Evolutionary conservation across 1,140 invertebrate species (phyloP), one percentile per base, ranked within the genome.

Genomic region (Globodera rostochiensis): DNA sequence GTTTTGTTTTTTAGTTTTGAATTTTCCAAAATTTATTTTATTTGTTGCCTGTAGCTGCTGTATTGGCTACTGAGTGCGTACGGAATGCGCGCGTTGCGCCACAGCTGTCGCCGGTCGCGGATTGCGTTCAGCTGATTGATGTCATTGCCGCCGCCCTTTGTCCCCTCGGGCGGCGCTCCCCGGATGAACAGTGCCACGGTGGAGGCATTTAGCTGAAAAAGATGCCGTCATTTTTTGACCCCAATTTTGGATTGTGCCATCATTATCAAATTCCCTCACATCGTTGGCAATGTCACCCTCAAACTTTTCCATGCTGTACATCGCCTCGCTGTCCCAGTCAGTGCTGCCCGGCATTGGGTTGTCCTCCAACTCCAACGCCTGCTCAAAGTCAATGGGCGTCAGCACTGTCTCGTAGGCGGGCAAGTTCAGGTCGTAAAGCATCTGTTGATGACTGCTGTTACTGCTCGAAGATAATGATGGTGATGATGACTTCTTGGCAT

Each of bases 201-300:
- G 5, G 87, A 79, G 11, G 87, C 86, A 81, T 90, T 89, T 7
- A 89, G 74, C 87, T 88, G 45, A 45, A 69, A 86, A 86, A 45
- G 25, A 11, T 19, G 6, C 70, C n/a, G 73, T n/a, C 25, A 8
- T 25, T 77, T 13, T 77, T 47, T 67, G n/a, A 66, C 15, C 53
- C 15, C 53, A 64, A 19, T 19, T 64, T 53, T 53, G 13, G 6
- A 15, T 19, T 13, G 57, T 64, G 57, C 11, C 53, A 15, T 53
- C n/a, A n/a, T 53, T 1, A 53, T 53, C 53, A 53, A 53, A 11
- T 53, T 53, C 53, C 9, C 82, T 83, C 79, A 89, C 87, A 79
- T 89, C 86, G 79, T 89, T 89, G n/a, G 88, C 88, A 46, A 89
- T 89, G 83, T 89, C 88, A 66, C 88, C 88, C 83, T 89, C 88